Evolutionary conservation across 1,140 invertebrate species (phyloP).

Genomic region (Aphaenogaster ashmeadi): DNA sequence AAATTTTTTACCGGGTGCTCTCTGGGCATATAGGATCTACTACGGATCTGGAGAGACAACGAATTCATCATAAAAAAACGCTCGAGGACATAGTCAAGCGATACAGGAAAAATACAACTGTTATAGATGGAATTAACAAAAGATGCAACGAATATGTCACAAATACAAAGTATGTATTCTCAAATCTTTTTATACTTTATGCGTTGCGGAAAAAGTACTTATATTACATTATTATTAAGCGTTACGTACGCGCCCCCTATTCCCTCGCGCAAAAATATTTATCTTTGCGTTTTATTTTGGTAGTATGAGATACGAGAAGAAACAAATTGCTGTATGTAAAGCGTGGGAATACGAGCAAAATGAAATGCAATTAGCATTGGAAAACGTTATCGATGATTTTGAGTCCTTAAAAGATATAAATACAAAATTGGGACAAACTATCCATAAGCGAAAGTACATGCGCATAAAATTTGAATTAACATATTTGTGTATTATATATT

Average conservation of each 20-base stretch:
- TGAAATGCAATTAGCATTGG: not conserved
- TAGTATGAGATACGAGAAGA: conserved; percentile 39
- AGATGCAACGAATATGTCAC: conserved; percentile 18
- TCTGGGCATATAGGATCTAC: not conserved
- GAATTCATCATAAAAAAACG: not conserved
- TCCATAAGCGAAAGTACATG: not conserved
- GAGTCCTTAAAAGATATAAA: conserved; percentile 22
- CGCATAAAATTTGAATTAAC: not conserved
- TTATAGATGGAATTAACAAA: conserved; percentile 12
- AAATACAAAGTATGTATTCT: conserved; percentile 26
- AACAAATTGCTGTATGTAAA: conserved; percentile 34
- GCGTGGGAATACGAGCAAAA: conserved; percentile 30
- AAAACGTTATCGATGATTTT: conserved; percentile 16
- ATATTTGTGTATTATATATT: not conserved
- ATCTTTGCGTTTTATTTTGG: not conserved
- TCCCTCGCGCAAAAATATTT: not conserved
- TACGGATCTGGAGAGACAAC: conserved; percentile 1
- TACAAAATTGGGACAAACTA: not conserved
- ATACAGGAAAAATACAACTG: not conserved
- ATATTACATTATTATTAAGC: not conserved
- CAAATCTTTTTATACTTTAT: not conserved
- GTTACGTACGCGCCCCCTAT: not conserved
- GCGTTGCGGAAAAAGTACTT: not conserved
- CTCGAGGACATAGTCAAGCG: not conserved
- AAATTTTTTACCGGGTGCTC: too few species aligned